Base-by-base conservation (phyloP, 2,113 vertebrate species). In the Rutilus rutilus region DNA sequence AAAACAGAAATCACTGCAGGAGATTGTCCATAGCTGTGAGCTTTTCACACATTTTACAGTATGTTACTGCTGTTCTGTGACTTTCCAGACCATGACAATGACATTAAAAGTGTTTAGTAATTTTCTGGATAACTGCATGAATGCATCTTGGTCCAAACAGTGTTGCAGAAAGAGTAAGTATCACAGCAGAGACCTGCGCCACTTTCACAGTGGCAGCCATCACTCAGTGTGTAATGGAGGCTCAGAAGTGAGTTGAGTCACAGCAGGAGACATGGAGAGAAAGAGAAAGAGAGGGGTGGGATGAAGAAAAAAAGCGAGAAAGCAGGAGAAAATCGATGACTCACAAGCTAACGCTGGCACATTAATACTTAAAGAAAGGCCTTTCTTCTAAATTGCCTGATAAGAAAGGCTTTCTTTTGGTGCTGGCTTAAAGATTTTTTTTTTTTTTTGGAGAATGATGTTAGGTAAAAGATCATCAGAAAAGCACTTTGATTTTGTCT, bases 231-330 rank as follows among this genome's bases (percentile, higher is more conserved):
- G 64, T 27, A 84, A 73, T 47, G 75, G 54, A 84, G 52, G 62
- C 33, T 36, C 59, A 82, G 79, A 75, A 67, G 19, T 50, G 33
- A 86, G 84, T 67, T 57, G 36, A 85, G 47, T 59, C 77, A 73
- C 84, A 86, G 84, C 77, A 8, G 78, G 85, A 86, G 69, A 59
- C 54, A 64, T 36, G 25, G 54, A 82, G 69, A 60, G 42, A 86
- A 57, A 50, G 39, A 73, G 67, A 62, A 79, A 73, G 42, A 52
- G 42, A 27, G 27, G 25, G 42, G 69, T 12, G 19, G 47, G 85
- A 67, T 23, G 5, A 78, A 30, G 14, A 87, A 67, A n/a, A 87
- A 87, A 78, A 78, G 74, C 14, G 17, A 47, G 39, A 80, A 80
- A 60, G 19, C n/a, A 23, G 5, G 30, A 76, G 42, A 83, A 21